These are phyloP conservation scores for Macquaria ambigua DNA, from an alignment of 2,113 vertebrate genomes.

Conservation along the genomic window DNA sequence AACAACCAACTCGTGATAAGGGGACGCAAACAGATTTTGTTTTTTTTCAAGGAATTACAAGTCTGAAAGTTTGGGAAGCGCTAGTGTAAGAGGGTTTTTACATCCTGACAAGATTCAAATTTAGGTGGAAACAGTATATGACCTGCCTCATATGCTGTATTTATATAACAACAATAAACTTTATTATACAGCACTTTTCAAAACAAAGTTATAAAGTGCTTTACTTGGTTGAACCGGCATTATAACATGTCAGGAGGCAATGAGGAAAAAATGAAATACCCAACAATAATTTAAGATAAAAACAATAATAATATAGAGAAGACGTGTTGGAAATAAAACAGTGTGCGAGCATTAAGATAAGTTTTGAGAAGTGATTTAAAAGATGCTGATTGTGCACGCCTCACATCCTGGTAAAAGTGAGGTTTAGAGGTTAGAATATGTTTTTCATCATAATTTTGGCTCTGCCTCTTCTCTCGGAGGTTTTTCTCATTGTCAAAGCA, in stretches of 20 bases:
- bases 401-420: background rate
- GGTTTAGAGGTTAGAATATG: background rate
- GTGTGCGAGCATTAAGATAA: background rate
- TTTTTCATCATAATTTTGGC: slow-evolving; percentile 22
- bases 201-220: background rate
- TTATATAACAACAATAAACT: background rate
- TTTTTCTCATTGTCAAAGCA: slow-evolving; percentile 84
- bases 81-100: background rate
- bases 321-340: background rate
- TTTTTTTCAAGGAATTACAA: background rate
- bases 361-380: too few species aligned
- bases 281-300: background rate
- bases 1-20: too few species aligned
- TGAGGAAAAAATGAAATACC: too few species aligned
- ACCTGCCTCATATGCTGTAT: background rate
- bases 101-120: background rate
- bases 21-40: too few species aligned
- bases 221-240: background rate
- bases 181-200: background rate
- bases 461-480: slow-evolving; percentile 32
- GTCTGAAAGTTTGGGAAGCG: background rate
- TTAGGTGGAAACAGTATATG: background rate
- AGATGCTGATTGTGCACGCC: background rate
- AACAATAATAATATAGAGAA: background rate
- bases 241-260: background rate